phyloP scores from a whole-genome alignment of 2,113 vertebrate genomes.

The Nothocercus julius region DNA sequence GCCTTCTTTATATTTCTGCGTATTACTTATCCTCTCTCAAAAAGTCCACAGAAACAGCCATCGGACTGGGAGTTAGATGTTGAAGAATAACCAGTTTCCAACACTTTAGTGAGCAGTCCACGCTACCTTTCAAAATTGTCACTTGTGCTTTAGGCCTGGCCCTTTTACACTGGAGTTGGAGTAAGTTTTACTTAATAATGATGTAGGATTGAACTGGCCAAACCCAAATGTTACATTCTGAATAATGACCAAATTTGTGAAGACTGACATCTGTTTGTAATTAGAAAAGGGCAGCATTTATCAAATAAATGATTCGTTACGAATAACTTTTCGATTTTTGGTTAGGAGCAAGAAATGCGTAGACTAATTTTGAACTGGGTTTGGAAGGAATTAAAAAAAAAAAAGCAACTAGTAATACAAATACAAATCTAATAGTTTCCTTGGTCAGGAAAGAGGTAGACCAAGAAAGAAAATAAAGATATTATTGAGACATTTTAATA shows the following conservation, averaged over 20 bases:
- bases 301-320: background rate
- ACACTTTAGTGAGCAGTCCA: background rate
- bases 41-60: background rate
- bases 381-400: slow-evolving; percentile 31
- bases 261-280: background rate
- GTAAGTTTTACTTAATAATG: background rate
- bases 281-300: background rate
- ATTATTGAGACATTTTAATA: slow-evolving; percentile 19
- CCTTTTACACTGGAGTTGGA: background rate
- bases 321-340: background rate
- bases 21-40: background rate
- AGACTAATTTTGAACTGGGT: background rate
- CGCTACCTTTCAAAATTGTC: background rate
- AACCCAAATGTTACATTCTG: background rate
- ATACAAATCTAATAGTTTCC: background rate
- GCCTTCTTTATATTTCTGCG: background rate
- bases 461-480: slow-evolving; percentile 37
- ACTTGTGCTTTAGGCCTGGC: background rate
- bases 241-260: background rate
- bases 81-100: background rate
- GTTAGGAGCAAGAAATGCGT: background rate
- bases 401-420: background rate
- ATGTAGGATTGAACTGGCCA: background rate
- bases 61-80: background rate
- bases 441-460: background rate